phyloP scores from a whole-genome alignment of 2,113 vertebrate species.

The Chauna torquata region DNA sequence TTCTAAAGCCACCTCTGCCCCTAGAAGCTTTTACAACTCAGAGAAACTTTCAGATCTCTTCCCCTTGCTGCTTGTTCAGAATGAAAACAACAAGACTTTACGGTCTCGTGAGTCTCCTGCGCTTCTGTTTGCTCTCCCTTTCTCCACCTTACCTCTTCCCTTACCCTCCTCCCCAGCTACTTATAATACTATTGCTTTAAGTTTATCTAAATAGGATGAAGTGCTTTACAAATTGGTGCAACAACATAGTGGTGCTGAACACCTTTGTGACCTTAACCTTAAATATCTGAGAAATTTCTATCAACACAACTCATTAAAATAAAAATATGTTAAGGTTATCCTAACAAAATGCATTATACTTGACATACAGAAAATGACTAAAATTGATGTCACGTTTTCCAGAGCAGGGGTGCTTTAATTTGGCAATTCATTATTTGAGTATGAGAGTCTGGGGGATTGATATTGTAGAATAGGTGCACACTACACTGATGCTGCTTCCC shows the following conservation, averaged over 20 bases:
- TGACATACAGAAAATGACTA: neutral
- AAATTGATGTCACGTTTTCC: neutral
- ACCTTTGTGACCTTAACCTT: neutral
- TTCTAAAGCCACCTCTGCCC: neutral
- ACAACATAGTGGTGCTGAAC: neutral
- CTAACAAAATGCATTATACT: neutral
- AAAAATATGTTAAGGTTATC: neutral
- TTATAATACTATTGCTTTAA: neutral
- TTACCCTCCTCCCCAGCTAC: neutral
- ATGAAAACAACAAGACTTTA: neutral
- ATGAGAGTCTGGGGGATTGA: neutral
- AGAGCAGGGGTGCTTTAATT: neutral
- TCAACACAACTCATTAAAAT: neutral
- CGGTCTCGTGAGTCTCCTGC: fast-evolving
- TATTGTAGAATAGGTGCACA: neutral
- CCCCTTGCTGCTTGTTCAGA: neutral
- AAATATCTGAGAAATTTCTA: neutral
- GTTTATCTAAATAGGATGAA: neutral
- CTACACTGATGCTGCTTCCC: neutral
- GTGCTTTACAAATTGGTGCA: neutral
- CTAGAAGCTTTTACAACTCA: neutral
- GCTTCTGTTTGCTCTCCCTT: neutral
- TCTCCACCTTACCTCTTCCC: neutral
- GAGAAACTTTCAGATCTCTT: neutral
- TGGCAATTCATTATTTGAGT: neutral